Percentiles rank a stretch among this genome's conserved stretches.
phyloP scores from a whole-genome alignment of 64 coral and sea anemone species.

The Pachyseris speciosa region DNA sequence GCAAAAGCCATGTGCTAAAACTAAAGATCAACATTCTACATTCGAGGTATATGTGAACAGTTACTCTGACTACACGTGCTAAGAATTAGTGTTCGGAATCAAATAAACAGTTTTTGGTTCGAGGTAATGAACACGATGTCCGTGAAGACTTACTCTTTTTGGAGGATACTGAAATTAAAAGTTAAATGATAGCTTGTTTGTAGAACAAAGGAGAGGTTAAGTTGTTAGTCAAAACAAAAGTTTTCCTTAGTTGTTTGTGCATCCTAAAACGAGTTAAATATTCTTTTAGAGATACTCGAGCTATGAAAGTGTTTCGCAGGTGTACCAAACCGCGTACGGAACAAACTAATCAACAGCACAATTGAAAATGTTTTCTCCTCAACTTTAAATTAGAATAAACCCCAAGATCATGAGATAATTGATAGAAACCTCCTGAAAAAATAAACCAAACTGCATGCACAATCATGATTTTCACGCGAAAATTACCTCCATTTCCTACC shows the following conservation, averaged over 20 bases:
- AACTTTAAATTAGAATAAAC: background rate
- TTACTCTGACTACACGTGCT: background rate
- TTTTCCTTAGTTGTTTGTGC: background rate
- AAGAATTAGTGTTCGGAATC: background rate
- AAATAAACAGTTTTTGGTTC: background rate
- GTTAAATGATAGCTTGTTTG: background rate
- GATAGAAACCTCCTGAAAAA: background rate
- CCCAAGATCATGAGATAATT: background rate
- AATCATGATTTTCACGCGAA: background rate
- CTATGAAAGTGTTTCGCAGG: too few species aligned
- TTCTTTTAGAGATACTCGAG: too few species aligned
- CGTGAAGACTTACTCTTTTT: background rate
- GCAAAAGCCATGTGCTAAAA: background rate
- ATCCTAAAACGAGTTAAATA: background rate
- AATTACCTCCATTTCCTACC: background rate
- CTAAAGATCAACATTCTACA: background rate
- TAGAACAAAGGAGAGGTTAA: background rate
- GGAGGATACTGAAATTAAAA: background rate
- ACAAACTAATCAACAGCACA: background rate
- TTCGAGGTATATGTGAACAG: background rate
- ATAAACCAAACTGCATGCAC: background rate
- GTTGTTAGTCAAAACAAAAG: background rate
- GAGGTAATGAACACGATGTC: background rate
- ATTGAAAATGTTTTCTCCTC: background rate
- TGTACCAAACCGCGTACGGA: background rate